phyloP scores from a whole-genome alignment of 2,797 vertebrate genomes.

The Passerculus sandwichensis region DNA sequence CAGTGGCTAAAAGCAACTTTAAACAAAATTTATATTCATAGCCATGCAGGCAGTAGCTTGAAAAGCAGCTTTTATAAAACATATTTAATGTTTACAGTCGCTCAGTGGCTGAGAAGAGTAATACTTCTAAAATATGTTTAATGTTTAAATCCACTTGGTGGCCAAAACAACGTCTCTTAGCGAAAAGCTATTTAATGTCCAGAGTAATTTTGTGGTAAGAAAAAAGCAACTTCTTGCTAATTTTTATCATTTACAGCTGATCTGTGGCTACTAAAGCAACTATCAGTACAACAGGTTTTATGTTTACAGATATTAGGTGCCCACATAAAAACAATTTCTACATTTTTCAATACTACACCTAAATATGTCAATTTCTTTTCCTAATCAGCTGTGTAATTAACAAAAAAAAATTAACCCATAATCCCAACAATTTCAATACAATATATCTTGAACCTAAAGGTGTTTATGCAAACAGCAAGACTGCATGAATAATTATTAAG shows the following conservation, averaged over 20 bases:
- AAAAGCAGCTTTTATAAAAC: constrained; percentile 72
- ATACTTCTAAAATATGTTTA: constrained; percentile 71
- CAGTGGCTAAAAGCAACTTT: constrained; percentile 62
- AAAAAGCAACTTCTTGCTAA: constrained; percentile 62
- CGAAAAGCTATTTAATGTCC: constrained; percentile 65
- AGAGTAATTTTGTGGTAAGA: constrained; percentile 43
- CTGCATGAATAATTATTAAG: background rate
- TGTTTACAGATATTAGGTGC: background rate
- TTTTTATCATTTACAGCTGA: constrained; percentile 73
- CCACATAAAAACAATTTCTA: background rate
- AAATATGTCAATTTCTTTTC: constrained; percentile 17
- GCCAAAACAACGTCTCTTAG: constrained; percentile 23
- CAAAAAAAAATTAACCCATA: background rate
- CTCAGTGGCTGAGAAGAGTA: constrained; percentile 51
- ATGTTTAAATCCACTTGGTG: constrained; percentile 62
- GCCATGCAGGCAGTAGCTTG: constrained; percentile 47
- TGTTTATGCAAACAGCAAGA: background rate
- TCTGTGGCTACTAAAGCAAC: constrained; percentile 35
- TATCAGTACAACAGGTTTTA: constrained; percentile 7
- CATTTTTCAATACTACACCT: background rate
- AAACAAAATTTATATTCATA: constrained; percentile 72
- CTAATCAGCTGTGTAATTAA: background rate
- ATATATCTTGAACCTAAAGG: background rate
- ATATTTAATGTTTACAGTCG: constrained; percentile 72
- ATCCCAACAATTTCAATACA: background rate